phyloP scores from a whole-genome alignment of 2,113 vertebrate genomes.

The Cepphus grylle region DNA sequence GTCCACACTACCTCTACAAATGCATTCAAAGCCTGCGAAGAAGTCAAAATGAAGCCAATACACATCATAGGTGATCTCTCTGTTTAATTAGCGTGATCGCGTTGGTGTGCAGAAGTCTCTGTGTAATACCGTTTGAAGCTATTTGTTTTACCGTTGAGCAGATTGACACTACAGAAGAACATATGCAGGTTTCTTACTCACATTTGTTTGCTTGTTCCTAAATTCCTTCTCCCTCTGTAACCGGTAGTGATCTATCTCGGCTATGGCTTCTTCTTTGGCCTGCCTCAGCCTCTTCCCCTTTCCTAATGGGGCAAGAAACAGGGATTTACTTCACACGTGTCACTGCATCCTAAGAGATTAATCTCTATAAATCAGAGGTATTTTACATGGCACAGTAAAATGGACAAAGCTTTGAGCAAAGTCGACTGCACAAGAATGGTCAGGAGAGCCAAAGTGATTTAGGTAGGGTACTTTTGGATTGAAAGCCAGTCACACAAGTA shows the following conservation, averaged over 20 bases:
- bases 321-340: background rate
- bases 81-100: background rate
- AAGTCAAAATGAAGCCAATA: background rate
- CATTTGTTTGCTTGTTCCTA: constrained; percentile 68
- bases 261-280: constrained; percentile 78
- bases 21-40: background rate
- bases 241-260: constrained; percentile 72
- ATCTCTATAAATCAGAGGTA: background rate
- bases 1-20: background rate
- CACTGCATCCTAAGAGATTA: background rate
- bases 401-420: background rate
- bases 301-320: constrained; percentile 50
- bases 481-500: background rate
- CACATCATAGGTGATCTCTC: background rate
- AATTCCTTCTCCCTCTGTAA: constrained; percentile 75
- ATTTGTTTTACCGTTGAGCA: background rate
- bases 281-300: constrained; percentile 75
- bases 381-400: background rate
- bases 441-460: background rate
- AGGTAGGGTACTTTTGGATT: background rate
- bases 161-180: background rate
- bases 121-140: background rate
- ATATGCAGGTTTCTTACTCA: background rate
- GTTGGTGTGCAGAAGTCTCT: background rate
- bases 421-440: background rate